Evolutionary conservation across 2,797 vertebrate species (phyloP).

Genomic region (Anguilla obscura): DNA sequence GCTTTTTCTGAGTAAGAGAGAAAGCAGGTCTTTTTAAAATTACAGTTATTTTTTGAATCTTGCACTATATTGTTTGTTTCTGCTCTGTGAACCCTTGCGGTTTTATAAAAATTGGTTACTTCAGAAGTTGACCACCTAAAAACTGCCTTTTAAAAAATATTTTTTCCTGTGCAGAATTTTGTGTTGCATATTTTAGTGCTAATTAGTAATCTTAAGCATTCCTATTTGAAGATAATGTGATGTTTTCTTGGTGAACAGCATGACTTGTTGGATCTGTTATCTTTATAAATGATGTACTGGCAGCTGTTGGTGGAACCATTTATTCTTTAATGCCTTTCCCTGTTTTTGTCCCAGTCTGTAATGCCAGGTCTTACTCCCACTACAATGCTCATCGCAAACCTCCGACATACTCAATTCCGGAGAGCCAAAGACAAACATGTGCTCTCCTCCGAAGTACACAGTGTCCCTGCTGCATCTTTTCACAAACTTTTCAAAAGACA

Average conservation of each 20-base stretch:
- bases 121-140: neutral
- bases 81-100: neutral
- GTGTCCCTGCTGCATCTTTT: neutral
- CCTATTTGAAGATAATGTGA: neutral
- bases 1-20: neutral
- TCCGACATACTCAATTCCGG: neutral
- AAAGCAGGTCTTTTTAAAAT: neutral
- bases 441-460: neutral
- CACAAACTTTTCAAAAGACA: neutral
- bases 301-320: neutral
- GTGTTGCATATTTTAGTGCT: neutral
- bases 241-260: constrained; percentile 1
- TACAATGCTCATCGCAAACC: neutral
- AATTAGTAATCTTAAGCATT: neutral
- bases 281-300: neutral
- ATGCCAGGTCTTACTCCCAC: neutral
- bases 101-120: neutral
- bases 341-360: neutral
- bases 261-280: neutral
- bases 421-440: neutral
- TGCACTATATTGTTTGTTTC: neutral
- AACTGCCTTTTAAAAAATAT: neutral
- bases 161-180: neutral
- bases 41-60: neutral
- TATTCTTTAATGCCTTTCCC: neutral